Evolutionary conservation across 2,797 vertebrate genomes (phyloP).

Genomic region (Phyllotis vaccarum): DNA sequence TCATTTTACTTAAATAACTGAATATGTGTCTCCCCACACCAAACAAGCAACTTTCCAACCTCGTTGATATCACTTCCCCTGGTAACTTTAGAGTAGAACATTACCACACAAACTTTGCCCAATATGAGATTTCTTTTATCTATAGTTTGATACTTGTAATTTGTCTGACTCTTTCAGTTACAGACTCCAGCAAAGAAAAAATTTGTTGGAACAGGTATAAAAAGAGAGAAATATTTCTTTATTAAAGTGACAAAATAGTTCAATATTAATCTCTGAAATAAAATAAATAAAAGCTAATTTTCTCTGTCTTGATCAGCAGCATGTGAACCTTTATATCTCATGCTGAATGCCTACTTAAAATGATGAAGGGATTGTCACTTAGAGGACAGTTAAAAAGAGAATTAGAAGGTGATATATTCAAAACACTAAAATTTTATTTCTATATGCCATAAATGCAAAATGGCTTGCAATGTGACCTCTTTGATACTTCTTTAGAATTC

Average conservation of each 20-base stretch:
- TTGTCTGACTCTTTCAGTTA: neutral
- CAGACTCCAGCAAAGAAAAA: conserved; percentile 27
- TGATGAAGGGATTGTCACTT: conserved; percentile 74
- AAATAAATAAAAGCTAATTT: conserved; percentile 73
- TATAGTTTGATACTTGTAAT: neutral
- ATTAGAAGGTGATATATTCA: conserved; percentile 63
- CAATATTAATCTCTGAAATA: conserved; percentile 60
- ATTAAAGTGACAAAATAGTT: conserved; percentile 42
- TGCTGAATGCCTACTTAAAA: conserved; percentile 76
- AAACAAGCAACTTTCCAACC: too few relatives aligned
- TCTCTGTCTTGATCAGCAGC: conserved; percentile 62
- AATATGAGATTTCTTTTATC: neutral
- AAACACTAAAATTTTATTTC: conserved; percentile 79
- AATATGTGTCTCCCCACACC: neutral
- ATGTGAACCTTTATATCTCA: conserved; percentile 74
- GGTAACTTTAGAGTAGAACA: neutral
- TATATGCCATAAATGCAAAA: conserved; percentile 71
- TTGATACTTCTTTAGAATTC: conserved; percentile 60
- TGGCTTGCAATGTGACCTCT: conserved; percentile 78
- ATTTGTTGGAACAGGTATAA: conserved; percentile 25
- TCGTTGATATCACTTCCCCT: neutral
- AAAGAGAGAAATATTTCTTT: conserved; percentile 4
- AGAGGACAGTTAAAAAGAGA: conserved; percentile 61
- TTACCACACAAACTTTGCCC: neutral
- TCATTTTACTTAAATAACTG: neutral